phyloP scores from a whole-genome alignment of 1,140 invertebrate species.

The Caligus rogercresseyi region DNA sequence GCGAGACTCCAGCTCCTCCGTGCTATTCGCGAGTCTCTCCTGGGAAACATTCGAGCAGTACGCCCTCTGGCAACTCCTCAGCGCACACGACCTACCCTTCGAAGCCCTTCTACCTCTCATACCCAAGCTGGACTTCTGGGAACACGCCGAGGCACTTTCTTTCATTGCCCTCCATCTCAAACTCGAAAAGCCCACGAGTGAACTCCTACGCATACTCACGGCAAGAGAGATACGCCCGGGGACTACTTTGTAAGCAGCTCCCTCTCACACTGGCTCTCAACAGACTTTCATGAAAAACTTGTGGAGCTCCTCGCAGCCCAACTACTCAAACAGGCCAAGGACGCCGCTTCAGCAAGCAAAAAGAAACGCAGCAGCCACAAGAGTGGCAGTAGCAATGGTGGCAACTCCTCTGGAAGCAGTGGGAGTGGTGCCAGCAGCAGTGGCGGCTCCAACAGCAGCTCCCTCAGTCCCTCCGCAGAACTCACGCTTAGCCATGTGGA shows the following conservation, averaged over 20 bases:
- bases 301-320: slow-evolving; percentile 22
- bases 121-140: slow-evolving; percentile 64
- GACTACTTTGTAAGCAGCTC: slow-evolving; percentile 7
- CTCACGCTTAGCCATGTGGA: slow-evolving; percentile 80
- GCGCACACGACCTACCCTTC: slow-evolving; percentile 75
- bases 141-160: slow-evolving; percentile 79
- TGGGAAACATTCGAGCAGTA: slow-evolving; percentile 96
- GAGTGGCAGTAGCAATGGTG: not conserved
- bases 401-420: slow-evolving; percentile 35
- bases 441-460: not conserved
- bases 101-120: slow-evolving; percentile 73
- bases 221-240: slow-evolving; percentile 14
- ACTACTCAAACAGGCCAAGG: slow-evolving; percentile 8
- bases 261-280: slow-evolving; percentile 5
- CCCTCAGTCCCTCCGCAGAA: slow-evolving; percentile 32
- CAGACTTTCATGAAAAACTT: slow-evolving; percentile 20
- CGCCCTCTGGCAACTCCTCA: slow-evolving; percentile 84
- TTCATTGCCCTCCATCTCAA: slow-evolving; percentile 72
- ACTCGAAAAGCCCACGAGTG: slow-evolving; percentile 21
- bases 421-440: slow-evolving; percentile 36
- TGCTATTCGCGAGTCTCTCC: slow-evolving; percentile 31
- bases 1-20: slow-evolving; percentile 33
- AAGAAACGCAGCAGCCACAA: not conserved
- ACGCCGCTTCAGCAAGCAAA: not conserved
- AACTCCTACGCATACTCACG: slow-evolving; percentile 17